Conservation (phyloP, 2,888 invertebrate genomes). For the Phortica magna region DNA sequence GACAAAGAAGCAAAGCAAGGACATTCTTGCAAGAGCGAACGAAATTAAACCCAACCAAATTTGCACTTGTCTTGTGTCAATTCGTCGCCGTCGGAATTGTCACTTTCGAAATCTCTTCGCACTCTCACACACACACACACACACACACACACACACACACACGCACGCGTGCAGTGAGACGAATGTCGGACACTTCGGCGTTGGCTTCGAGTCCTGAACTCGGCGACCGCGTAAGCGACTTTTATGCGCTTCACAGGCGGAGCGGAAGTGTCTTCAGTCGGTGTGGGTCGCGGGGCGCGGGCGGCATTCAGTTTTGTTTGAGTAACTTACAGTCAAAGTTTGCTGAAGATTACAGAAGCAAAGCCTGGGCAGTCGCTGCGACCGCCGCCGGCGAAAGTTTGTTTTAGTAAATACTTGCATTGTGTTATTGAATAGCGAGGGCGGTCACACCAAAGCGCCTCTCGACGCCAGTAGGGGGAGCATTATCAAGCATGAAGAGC, state of each 20-base stretch:
- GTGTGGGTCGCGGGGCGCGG: not conserved
- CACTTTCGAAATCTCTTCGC: slow-evolving; percentile 66
- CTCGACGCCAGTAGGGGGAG: not conserved
- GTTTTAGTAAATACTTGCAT: slow-evolving; percentile 24
- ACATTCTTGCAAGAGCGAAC: slow-evolving; percentile 60
- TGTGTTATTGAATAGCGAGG: slow-evolving; percentile 24
- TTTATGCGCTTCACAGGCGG: slow-evolving; percentile 64
- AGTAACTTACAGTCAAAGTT: not conserved
- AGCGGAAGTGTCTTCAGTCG: slow-evolving; percentile 1
- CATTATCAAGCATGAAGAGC: not conserved
- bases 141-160: slow-evolving; percentile 23
- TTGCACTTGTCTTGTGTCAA: slow-evolving; percentile 65
- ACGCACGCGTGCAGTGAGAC: slow-evolving; percentile 42
- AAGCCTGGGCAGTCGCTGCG: not conserved
- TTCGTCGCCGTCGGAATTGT: slow-evolving; percentile 66
- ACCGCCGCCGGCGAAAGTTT: not conserved
- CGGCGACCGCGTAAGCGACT: slow-evolving; percentile 71
- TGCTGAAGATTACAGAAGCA: not conserved
- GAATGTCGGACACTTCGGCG: slow-evolving; percentile 53
- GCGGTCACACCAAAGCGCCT: not conserved
- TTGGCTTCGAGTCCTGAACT: slow-evolving; percentile 45
- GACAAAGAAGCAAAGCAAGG: not conserved
- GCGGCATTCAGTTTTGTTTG: not conserved
- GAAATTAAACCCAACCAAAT: slow-evolving; percentile 68
- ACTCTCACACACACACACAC: not conserved